Percentiles rank a stretch among this genome's conserved stretches.
Evolutionary conservation across 2,113 vertebrate species (phyloP).

Genomic region (Hydrolagus affinis): DNA sequence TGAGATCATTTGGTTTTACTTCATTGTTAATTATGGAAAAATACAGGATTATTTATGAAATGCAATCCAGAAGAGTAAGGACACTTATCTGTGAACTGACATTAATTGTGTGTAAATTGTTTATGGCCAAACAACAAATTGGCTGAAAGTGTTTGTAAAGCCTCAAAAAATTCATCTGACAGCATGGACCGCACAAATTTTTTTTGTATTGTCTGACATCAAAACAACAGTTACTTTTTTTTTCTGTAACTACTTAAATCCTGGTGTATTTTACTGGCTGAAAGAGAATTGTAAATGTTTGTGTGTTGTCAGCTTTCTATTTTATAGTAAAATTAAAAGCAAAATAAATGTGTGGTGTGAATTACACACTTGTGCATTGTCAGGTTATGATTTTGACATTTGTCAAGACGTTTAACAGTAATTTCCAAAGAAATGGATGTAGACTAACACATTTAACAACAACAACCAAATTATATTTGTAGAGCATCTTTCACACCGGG

Average conservation of each 20-base stretch:
- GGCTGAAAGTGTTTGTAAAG: too few relatives aligned
- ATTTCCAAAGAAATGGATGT: too few relatives aligned
- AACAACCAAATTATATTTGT: too few relatives aligned
- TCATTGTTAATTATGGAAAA: neutral
- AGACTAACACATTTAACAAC: too few relatives aligned
- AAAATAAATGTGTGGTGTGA: neutral
- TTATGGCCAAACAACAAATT: neutral
- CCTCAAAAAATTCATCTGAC: neutral
- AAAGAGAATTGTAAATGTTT: neutral
- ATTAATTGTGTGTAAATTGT: slow-evolving; percentile 6
- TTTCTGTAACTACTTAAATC: neutral
- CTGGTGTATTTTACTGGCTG: neutral
- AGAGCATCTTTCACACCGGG: too few relatives aligned
- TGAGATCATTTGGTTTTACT: neutral
- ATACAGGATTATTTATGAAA: neutral
- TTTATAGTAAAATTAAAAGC: neutral
- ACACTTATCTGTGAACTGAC: neutral
- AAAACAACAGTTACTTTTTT: slow-evolving; percentile 9
- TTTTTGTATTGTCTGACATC: neutral
- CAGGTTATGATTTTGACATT: neutral
- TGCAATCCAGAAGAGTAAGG: too few relatives aligned
- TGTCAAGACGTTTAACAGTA: neutral
- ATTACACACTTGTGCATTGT: neutral
- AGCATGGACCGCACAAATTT: neutral
- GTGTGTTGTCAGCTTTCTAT: neutral